Conservation (phyloP, 2,113 vertebrate genomes). For the Plotosus lineatus region DNA sequence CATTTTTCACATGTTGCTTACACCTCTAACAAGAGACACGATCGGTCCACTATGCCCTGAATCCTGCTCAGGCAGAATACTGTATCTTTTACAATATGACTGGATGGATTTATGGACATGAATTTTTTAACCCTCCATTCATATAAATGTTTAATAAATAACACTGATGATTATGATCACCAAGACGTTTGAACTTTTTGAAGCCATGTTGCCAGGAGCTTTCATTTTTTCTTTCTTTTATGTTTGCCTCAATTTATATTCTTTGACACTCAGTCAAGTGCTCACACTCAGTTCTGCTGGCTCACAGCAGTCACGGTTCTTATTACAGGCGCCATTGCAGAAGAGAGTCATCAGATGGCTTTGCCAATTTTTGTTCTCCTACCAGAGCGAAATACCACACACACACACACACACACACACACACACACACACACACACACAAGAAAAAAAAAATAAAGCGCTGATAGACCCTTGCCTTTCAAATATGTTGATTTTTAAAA, state of each 20-base stretch:
- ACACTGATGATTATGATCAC: not conserved
- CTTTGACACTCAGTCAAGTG: conserved; percentile 1
- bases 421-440: conserved; percentile 41
- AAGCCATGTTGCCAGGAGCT: not conserved
- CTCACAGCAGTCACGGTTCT: conserved; percentile 62
- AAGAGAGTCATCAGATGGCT: conserved; percentile 63
- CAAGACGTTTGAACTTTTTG: not conserved
- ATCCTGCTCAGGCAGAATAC: not conserved
- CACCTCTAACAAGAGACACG: too few relatives aligned
- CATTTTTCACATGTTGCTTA: not conserved
- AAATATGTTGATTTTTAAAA: not conserved
- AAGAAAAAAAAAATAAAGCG: not conserved
- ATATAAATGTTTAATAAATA: not conserved
- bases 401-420: conserved; percentile 56
- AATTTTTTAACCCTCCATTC: not conserved
- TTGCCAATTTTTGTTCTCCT: conserved; percentile 65
- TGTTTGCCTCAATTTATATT: not conserved
- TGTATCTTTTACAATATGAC: not conserved
- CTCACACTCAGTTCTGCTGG: conserved; percentile 24
- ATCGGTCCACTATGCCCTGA: not conserved
- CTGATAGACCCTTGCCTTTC: conserved; percentile 8
- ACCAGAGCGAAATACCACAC: conserved; percentile 70
- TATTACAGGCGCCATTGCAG: conserved; percentile 65
- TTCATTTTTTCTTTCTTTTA: not conserved
- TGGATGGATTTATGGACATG: not conserved